These are phyloP conservation scores for Dipodomys merriami DNA, from an alignment of 2,113 vertebrate species.

Conservation along the genomic window DNA sequence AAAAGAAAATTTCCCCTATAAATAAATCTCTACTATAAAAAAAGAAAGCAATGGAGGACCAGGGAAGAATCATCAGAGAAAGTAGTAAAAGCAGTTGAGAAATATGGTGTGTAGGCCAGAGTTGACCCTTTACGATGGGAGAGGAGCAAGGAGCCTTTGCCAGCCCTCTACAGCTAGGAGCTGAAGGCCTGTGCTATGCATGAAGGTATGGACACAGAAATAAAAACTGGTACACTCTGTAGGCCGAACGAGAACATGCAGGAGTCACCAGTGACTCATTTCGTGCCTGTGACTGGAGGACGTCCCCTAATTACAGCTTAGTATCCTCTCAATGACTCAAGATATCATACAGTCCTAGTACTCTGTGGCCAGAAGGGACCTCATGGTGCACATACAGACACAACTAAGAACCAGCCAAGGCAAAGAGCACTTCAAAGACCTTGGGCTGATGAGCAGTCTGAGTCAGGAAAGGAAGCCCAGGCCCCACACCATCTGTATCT, in stretches of 20 bases:
- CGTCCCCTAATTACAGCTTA: not conserved
- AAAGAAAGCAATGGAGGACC: not conserved
- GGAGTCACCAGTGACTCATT: not conserved
- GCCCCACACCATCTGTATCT: not conserved
- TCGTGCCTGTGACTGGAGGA: not conserved
- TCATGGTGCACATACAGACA: not conserved
- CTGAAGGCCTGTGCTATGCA: not conserved
- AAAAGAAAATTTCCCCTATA: constrained; percentile 67
- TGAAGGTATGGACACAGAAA: not conserved
- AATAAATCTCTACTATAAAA: constrained; percentile 59
- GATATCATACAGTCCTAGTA: not conserved
- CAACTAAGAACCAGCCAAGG: constrained; percentile 21
- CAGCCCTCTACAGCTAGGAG: not conserved
- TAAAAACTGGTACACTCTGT: not conserved
- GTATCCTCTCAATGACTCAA: constrained; percentile 24
- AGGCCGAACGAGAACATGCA: not conserved
- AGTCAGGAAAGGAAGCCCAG: not conserved
- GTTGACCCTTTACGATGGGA: not conserved
- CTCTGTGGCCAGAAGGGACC: constrained; percentile 53
- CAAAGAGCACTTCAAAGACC: constrained; percentile 59
- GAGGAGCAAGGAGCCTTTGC: not conserved
- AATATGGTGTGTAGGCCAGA: not conserved
- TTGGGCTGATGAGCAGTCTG: not conserved
- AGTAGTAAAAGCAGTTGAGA: constrained; percentile 1
- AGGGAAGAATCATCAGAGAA: not conserved